These are phyloP conservation scores for Oreochromis tanganicae DNA, from an alignment of 2,113 vertebrate species.

Conservation along the genomic window DNA sequence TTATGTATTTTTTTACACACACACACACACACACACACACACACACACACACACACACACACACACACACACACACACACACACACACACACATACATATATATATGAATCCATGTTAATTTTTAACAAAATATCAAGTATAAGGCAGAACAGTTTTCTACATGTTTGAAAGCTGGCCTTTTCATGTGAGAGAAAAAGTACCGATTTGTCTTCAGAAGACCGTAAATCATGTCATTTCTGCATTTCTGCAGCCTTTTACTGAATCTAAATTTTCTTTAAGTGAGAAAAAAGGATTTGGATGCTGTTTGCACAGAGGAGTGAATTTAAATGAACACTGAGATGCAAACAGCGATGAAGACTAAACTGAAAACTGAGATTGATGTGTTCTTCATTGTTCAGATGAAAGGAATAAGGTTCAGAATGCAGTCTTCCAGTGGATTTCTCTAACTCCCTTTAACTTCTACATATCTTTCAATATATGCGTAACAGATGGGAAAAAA, in stretches of 20 bases:
- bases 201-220: neutral
- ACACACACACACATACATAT: too few relatives aligned
- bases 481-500: conserved; percentile 23
- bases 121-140: neutral
- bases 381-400: conserved; percentile 52
- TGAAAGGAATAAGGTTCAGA: neutral
- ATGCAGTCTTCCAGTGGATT: conserved; percentile 10
- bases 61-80: too few relatives aligned
- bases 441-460: conserved; percentile 1
- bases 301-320: neutral
- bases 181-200: neutral
- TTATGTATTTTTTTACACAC: too few relatives aligned
- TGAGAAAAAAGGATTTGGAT: neutral
- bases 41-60: too few relatives aligned
- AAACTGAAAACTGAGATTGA: neutral
- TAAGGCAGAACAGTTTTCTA: too few relatives aligned
- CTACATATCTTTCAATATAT: neutral
- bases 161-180: too few relatives aligned
- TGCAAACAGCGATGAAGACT: neutral
- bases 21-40: too few relatives aligned
- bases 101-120: neutral
- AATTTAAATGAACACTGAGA: neutral
- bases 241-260: neutral
- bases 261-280: neutral
- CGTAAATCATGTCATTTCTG: neutral